phyloP scores from a whole-genome alignment of 2,888 invertebrate genomes.

The Acrobeloides nanus region DNA sequence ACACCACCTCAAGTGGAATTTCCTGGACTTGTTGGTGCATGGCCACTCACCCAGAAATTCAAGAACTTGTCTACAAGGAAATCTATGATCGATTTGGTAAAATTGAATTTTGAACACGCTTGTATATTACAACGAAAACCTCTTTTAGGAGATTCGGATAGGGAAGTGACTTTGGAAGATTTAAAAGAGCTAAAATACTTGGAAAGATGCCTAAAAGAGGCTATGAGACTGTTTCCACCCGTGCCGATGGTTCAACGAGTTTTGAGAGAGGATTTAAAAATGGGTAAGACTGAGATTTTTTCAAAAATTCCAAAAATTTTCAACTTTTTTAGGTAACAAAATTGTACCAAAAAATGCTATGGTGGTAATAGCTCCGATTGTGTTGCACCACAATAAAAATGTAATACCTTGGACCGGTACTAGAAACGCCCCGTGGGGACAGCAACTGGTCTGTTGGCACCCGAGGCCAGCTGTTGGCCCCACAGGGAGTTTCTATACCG shows the following conservation, averaged over 20 bases:
- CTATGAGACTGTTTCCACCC: constrained; percentile 27
- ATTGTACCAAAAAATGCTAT: constrained; percentile 38
- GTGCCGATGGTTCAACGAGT: constrained; percentile 26
- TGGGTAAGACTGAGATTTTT: constrained; percentile 19
- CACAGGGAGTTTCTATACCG: too few relatives aligned
- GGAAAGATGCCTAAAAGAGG: constrained; percentile 30
- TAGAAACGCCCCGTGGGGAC: too few relatives aligned
- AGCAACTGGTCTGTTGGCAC: too few relatives aligned
- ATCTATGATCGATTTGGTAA: constrained; percentile 11
- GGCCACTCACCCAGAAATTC: constrained; percentile 26
- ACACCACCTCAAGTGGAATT: constrained; percentile 28
- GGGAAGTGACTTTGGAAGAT: constrained; percentile 17
- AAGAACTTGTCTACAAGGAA: constrained; percentile 27
- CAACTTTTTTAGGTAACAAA: too few relatives aligned
- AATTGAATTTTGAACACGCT: too few relatives aligned
- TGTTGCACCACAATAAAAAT: constrained; percentile 11
- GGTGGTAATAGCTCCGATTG: constrained; percentile 5
- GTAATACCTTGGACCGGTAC: too few relatives aligned
- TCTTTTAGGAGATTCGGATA: too few relatives aligned
- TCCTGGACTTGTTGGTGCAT: constrained; percentile 31
- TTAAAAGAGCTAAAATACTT: constrained; percentile 23
- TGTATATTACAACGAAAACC: too few relatives aligned
- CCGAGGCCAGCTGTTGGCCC: too few relatives aligned
- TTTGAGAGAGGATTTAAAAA: constrained; percentile 22
- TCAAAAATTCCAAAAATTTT: too few relatives aligned